These are phyloP conservation scores for Caenorhabditis sp. DNA, from an alignment of 2,888 invertebrate genomes.

Conservation along the genomic window DNA sequence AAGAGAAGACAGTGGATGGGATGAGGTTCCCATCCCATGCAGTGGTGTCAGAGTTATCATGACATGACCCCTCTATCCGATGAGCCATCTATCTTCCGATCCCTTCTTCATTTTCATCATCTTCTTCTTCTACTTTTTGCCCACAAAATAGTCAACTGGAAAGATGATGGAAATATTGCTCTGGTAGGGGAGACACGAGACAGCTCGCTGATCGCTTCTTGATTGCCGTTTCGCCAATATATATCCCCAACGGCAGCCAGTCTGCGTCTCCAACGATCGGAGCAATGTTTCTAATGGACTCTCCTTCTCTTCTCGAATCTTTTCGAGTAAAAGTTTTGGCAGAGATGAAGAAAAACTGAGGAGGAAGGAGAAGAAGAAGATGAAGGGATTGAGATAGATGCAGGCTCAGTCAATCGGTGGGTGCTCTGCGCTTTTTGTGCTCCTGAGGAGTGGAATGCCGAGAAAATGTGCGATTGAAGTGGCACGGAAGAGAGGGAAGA, in stretches of 20 bases:
- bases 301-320: conserved; percentile 16
- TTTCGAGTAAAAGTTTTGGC: conserved; percentile 46
- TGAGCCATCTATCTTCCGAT: conserved; percentile 34
- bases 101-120: conserved; percentile 25
- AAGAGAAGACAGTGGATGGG: neutral
- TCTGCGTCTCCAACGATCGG: conserved; percentile 49
- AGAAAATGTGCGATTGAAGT: conserved; percentile 68
- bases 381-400: conserved; percentile 4
- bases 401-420: conserved; percentile 18
- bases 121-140: conserved; percentile 52
- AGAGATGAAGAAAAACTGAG: conserved; percentile 38
- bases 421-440: conserved; percentile 60
- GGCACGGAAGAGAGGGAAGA: conserved; percentile 43
- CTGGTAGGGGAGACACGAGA: neutral
- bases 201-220: conserved; percentile 58
- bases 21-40: neutral
- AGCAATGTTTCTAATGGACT: neutral
- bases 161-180: conserved; percentile 11
- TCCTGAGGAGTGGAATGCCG: conserved; percentile 66
- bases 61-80: conserved; percentile 35
- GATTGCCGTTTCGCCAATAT: conserved; percentile 57
- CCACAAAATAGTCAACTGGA: conserved; percentile 45
- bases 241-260: conserved; percentile 45
- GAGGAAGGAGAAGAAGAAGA: conserved; percentile 15
- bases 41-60: conserved; percentile 22